phyloP scores from a whole-genome alignment of 2,888 invertebrate species.

The Bimastos eiseni region DNA sequence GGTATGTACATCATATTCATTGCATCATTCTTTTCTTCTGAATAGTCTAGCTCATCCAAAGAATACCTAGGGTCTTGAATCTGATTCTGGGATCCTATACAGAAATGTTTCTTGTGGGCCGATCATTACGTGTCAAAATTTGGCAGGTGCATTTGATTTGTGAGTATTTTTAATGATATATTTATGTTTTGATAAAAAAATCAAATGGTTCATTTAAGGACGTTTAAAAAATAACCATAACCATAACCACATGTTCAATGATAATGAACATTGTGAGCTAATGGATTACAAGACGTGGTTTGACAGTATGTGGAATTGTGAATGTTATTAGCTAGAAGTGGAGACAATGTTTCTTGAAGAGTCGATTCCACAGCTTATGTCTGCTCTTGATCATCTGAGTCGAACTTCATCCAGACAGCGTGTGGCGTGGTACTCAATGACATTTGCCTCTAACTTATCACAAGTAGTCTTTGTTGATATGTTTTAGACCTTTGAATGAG shows the following conservation, averaged over 20 bases:
- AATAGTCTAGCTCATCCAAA: no score
- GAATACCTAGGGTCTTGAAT: no score
- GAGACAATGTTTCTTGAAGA: constrained; percentile 6
- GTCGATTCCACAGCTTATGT: constrained; percentile 6
- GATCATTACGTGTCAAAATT: no score
- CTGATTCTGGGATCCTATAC: no score
- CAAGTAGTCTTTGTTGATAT: neutral
- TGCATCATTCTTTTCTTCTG: no score
- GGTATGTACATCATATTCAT: no score
- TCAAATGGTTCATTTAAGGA: neutral
- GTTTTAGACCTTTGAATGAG: no score
- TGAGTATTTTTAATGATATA: neutral
- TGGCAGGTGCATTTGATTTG: neutral
- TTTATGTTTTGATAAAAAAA: neutral
- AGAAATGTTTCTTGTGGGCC: no score
- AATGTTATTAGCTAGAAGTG: neutral
- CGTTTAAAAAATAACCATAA: no score
- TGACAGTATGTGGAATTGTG: neutral
- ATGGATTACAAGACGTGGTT: neutral
- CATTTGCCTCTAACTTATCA: neutral
- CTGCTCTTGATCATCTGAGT: neutral
- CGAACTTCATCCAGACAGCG: neutral
- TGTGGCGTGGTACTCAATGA: neutral
- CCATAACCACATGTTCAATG: no score
- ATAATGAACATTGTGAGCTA: neutral